Base-by-base conservation (phyloP, 2,797 vertebrate species). In the Coranthus polyacanthus region DNA sequence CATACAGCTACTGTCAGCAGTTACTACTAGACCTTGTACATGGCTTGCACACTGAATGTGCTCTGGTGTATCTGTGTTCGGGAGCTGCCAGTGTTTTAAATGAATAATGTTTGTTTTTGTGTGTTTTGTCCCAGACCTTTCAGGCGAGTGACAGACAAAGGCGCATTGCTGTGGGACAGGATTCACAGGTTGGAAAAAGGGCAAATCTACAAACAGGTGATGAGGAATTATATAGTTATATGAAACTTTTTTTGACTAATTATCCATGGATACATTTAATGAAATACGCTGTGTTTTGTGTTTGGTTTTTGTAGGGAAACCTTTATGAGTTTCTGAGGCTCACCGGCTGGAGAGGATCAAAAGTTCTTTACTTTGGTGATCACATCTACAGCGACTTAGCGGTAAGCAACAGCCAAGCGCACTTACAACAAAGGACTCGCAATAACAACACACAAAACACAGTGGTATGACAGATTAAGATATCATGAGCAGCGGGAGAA, bases 351-450 rank as follows among this genome's bases (percentile, higher is more conserved):
- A 95, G 96, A 59, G 98, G 98, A 45, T 98, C 97, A 54, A 98
- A 94, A 84, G 98, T 99, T 71, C 94, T 99, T 43, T 99, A 99
- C 92, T 99, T 99, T 34, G 98, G 98, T 63, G 98, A 99, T 89
- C 98, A 99, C 80, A 99, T 99, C 89, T 99, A 99, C 93, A 99
- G 98, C 56, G 98, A 99, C 89, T 90, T 99, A 89, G 98, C 98
- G 78, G 98, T 99, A 92, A 96, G 93, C 34, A n/a, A n/a, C n/a
- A 66, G 49, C 61, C 53, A 16, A 18, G n/a, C 39, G 29, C 32
- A 29, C 60, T 55, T 52, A 66, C 17, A 74, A 43, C 49, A 62
- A 59, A 69, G 5, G 3, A 11, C 21, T 63, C 15, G 39, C 58
- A 52, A 49, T 15, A 68, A 51, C n/a, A 65, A 47, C 13, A 18